Base-by-base conservation (phyloP, 2,113 vertebrate species). In the Alosa alosa region DNA sequence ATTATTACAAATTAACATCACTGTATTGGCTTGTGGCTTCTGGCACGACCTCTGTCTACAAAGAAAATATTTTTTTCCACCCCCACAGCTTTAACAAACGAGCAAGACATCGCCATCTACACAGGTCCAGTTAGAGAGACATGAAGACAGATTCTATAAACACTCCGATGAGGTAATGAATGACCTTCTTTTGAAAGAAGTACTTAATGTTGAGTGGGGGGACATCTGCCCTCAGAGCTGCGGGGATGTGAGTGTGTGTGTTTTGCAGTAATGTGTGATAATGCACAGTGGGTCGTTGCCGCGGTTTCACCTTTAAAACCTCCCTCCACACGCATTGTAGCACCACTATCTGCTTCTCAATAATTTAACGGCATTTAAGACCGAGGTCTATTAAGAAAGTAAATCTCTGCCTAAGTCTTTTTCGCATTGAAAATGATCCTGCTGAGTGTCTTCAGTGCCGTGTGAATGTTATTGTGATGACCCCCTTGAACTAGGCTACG, bases 321-420 rank as follows among this genome's bases (percentile, higher is more conserved):
- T 85, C 84, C 93, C 92, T 85, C 84, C 72, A 78, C 91, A 91
- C 94, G 93, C 91, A 94, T 95, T 95, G 93, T 92, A 81, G 82
- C 91, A 93, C 93, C 94, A 94, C 94, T 93, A 94, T 94, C 91
- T 92, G 83, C 90, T 92, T 90, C 94, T 96, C 91, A 95, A 95
- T 96, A 93, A 95, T 96, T 95, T 91, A 96, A 88, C 89, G 90
- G 92, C 92, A 94, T 93, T 96, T 95, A 78, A 78, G 17, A 95
- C 94, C 92, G 93, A 92, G 88, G 92, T 91, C 91, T 93, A 93
- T 94, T 95, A 92, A 92, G 72, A 93, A 89, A 89, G 90, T 94
- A 92, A 86, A 88, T 90, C 72, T 78, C 72, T 78, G 72, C 72
- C 55, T 7, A 78, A 78, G 72, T 78, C 11, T 78, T 4, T 36